Evolutionary conservation across 2,113 vertebrate genomes (phyloP), one percentile per base, ranked within the genome.

Genomic region (Alouatta palliata): DNA sequence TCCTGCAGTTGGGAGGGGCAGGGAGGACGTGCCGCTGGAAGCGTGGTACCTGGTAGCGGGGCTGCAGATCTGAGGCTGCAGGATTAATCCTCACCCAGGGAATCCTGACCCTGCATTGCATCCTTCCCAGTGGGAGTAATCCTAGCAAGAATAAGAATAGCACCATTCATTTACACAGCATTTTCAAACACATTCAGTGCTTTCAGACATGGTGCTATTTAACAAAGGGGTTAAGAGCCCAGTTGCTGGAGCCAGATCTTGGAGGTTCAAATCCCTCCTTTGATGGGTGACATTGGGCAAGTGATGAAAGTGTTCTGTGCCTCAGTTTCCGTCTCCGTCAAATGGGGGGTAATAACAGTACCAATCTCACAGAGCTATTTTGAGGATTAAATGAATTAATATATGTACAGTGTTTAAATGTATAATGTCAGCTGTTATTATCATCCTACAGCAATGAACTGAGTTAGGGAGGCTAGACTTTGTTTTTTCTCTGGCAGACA

Each of bases 321-420:
- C 75, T 96, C 87, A 17, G 40, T 90, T 94, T 95, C 76, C 76
- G 32, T 70, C 17, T 89, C 58, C 75, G 54, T 89, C 68, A 68
- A 52, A 66, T 11, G 56, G 37, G 40, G 30, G 11, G 3, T 56
- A 43, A 73, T 11, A 43, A 86, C 7, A 75, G 43, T 35, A 35
- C n/a, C 47, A 21, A 52, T 54, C 25, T 58, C 49, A 61, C 10
- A 23, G 14, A 47, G 64, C 56, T 70, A 3, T 64, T 92, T 81
- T 19, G 52, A 92, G 49, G 49, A 30, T 40, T 30, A 27, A 21
- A 32, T 12, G 19, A 30, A 25, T 21, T 79, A 23, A 52, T 52
- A 3, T 25, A 25, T 9, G 8, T n/a, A 17, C 23, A 19, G 2
- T 61, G 45, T 81, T 45, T 58, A 68, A 43, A 0, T 52, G 9